Conservation (phyloP, 1,140 invertebrate species). For the Neodiprion lecontei region DNA sequence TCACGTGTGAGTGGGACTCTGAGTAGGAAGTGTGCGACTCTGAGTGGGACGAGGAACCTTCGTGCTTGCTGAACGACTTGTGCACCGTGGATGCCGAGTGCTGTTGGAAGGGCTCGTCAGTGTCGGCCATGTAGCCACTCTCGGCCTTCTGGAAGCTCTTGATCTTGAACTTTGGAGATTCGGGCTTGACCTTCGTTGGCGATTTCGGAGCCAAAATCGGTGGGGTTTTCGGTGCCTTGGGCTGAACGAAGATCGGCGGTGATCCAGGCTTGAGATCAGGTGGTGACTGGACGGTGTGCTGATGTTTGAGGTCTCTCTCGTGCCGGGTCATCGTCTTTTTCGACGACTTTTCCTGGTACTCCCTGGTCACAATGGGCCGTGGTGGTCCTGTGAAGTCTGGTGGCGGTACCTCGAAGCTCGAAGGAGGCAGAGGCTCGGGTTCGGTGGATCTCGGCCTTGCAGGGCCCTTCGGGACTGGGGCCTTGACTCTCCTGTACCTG, state of each 20-base stretch:
- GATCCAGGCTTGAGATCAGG: slow-evolving; percentile 61
- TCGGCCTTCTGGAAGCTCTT: slow-evolving; percentile 61
- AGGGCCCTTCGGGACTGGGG: slow-evolving; percentile 54
- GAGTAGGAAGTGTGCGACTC: slow-evolving; percentile 43
- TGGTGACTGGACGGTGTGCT: slow-evolving; percentile 36
- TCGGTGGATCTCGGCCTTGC: slow-evolving; percentile 64
- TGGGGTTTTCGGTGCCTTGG: slow-evolving; percentile 35
- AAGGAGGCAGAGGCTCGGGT: slow-evolving; percentile 66
- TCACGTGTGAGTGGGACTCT: slow-evolving; percentile 39
- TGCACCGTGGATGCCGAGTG: slow-evolving; percentile 33
- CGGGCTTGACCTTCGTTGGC: slow-evolving; percentile 54
- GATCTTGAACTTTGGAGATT: slow-evolving; percentile 66
- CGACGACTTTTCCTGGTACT: slow-evolving; percentile 37
- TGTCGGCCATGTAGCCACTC: slow-evolving; percentile 77
- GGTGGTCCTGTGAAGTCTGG: slow-evolving; percentile 59
- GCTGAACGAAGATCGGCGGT: slow-evolving; percentile 62
- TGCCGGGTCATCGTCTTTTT: slow-evolving; percentile 44
- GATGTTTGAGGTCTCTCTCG: slow-evolving; percentile 43
- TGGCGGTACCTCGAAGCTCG: slow-evolving; percentile 64
- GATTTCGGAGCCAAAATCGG: slow-evolving; percentile 25
- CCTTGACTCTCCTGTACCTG: slow-evolving; percentile 62
- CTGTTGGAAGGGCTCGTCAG: slow-evolving; percentile 67
- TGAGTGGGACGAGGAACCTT: slow-evolving; percentile 41
- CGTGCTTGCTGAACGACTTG: slow-evolving; percentile 46
- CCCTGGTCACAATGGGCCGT: slow-evolving; percentile 54